phyloP scores from a whole-genome alignment of 2,888 invertebrate genomes.

The Cepaea hortensis region DNA sequence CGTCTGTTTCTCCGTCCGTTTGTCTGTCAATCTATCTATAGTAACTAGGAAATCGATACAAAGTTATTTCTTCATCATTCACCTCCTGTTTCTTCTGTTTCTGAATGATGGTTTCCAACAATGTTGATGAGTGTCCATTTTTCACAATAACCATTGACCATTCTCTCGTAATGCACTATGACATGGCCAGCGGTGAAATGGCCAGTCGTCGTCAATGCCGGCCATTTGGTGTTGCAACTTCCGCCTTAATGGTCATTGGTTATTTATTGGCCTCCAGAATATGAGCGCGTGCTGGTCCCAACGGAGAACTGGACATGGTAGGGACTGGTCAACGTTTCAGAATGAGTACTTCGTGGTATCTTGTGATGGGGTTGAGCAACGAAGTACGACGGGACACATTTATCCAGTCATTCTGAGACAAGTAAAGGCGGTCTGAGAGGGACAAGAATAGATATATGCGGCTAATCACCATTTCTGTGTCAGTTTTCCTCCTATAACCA shows the following conservation, averaged over 20 bases:
- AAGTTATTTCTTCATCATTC: too few relatives aligned
- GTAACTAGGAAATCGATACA: neutral
- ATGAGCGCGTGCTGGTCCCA: conserved; percentile 6
- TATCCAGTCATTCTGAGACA: too few relatives aligned
- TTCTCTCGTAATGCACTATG: neutral
- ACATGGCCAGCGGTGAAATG: neutral
- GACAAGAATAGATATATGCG: too few relatives aligned
- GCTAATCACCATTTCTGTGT: too few relatives aligned
- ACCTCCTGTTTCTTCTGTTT: neutral
- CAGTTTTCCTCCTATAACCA: too few relatives aligned
- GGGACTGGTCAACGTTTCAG: conserved; percentile 11
- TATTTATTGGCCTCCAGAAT: conserved; percentile 26
- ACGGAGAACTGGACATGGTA: neutral
- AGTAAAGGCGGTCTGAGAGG: too few relatives aligned
- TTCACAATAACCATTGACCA: conserved; percentile 24
- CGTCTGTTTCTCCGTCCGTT: neutral
- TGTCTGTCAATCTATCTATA: neutral
- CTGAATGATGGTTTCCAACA: neutral
- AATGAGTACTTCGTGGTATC: conserved; percentile 17
- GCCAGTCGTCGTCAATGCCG: neutral
- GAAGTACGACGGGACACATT: neutral
- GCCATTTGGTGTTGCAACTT: conserved; percentile 32
- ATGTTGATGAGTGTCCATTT: conserved; percentile 4
- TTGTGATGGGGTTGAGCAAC: neutral
- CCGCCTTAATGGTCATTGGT: conserved; percentile 28